phyloP scores from a whole-genome alignment of 2,113 vertebrate genomes.

The Brienomyrus longianalis region DNA sequence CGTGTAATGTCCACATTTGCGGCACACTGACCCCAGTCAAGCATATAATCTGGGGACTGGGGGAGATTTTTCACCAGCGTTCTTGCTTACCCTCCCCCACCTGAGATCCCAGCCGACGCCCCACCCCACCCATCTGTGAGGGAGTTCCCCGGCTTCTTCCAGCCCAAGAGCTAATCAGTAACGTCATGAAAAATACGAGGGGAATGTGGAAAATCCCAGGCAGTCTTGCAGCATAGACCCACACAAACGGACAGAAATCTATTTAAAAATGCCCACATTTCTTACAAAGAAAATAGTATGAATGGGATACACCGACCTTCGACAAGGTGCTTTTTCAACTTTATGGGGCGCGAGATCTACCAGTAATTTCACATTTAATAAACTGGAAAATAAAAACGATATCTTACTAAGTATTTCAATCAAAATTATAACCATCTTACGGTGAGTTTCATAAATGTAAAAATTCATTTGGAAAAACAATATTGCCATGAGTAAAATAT shows the following conservation, averaged over 20 bases:
- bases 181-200: not conserved
- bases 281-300: not conserved
- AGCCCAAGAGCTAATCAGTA: not conserved
- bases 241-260: not conserved
- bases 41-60: not conserved
- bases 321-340: not conserved
- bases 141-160: not conserved
- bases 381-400: not conserved
- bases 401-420: not conserved
- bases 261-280: not conserved
- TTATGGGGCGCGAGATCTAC: not conserved
- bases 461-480: not conserved
- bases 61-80: not conserved
- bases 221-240: not conserved
- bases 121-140: not conserved
- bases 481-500: not conserved
- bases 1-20: constrained; percentile 55
- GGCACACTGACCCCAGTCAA: constrained; percentile 59
- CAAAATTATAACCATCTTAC: not conserved
- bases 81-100: not conserved
- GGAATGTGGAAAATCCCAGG: not conserved
- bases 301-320: not conserved
- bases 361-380: not conserved
- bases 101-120: not conserved
- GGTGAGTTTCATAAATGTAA: not conserved